Conservation (phyloP, 2,797 vertebrate species). For the Tauraco hartlaubi region DNA sequence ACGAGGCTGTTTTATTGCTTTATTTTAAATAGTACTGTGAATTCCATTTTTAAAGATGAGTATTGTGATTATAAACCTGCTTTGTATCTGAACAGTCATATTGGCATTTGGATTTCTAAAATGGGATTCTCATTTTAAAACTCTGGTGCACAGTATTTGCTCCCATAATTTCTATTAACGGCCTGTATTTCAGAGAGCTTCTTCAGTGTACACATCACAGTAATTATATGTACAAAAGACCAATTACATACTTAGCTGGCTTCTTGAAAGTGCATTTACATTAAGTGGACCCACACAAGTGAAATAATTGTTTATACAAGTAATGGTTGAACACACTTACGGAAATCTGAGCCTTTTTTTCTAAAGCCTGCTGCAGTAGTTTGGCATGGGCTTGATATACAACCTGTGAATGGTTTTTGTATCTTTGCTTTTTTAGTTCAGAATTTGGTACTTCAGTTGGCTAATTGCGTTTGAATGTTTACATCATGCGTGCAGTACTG, state of each 20-base stretch:
- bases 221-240: constrained; percentile 35
- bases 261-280: neutral
- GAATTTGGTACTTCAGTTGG: neutral
- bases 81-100: neutral
- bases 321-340: neutral
- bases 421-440: neutral
- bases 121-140: neutral
- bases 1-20: neutral
- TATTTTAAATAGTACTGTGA: neutral
- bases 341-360: neutral
- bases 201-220: neutral
- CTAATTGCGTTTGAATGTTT: neutral
- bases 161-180: constrained; percentile 12
- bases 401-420: neutral
- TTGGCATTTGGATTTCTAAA: constrained; percentile 19
- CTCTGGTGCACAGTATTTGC: neutral
- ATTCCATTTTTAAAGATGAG: neutral
- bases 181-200: neutral
- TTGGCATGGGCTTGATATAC: neutral
- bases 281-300: constrained; percentile 6
- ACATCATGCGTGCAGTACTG: neutral
- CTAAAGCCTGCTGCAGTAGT: neutral
- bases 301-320: constrained; percentile 38
- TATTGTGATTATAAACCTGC: neutral
- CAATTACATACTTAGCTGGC: constrained; percentile 3